Evolutionary conservation across 2,888 invertebrate species (phyloP).

Genomic region (Belgica antarctica): DNA sequence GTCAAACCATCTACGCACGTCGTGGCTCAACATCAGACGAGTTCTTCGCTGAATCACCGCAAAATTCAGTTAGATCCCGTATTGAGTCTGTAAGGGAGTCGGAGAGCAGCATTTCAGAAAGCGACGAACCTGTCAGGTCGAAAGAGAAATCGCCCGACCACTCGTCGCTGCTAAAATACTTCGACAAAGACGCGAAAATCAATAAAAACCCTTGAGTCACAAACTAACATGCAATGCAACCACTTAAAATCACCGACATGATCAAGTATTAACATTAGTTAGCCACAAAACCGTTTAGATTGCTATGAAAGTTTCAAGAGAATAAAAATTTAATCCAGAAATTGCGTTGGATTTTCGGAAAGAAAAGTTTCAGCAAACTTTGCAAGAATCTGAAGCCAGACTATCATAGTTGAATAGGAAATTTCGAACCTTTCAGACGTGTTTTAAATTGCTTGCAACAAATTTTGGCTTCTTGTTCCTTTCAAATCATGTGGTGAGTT

Average conservation of each 20-base stretch:
- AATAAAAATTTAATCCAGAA: not conserved
- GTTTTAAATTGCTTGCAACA: not conserved
- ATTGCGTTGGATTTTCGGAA: not conserved
- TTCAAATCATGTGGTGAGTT: no score
- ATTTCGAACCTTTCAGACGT: not conserved
- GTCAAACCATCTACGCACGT: constrained; percentile 21
- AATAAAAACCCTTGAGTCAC: no score
- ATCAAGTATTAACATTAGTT: not conserved
- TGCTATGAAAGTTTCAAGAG: not conserved
- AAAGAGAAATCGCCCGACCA: constrained; percentile 17
- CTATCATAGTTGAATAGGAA: not conserved
- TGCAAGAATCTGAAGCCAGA: not conserved
- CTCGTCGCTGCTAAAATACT: constrained; percentile 24
- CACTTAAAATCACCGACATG: not conserved
- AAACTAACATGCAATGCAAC: not conserved
- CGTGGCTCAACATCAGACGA: constrained; percentile 27
- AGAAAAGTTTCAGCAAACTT: not conserved
- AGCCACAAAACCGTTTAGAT: no score
- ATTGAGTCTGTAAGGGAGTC: not conserved
- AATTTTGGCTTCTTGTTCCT: not conserved
- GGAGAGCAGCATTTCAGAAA: not conserved
- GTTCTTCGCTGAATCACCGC: not conserved
- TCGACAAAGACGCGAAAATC: not conserved
- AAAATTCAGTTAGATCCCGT: not conserved
- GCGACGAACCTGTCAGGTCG: not conserved